phyloP scores from a whole-genome alignment of 2,888 invertebrate genomes.

The Aphrophora alni region DNA sequence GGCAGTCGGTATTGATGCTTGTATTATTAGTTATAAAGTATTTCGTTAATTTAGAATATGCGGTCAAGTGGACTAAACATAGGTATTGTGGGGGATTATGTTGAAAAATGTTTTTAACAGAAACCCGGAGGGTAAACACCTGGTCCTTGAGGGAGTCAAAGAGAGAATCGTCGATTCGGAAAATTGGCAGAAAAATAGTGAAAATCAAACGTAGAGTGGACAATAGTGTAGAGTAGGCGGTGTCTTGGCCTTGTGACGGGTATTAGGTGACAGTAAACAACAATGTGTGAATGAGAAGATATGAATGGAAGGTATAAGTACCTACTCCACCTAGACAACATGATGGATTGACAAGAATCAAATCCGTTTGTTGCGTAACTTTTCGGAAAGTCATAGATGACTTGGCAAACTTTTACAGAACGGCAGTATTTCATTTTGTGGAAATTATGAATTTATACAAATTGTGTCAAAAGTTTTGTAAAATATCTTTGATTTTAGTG shows the following conservation, averaged over 20 bases:
- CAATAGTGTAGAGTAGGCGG: not conserved
- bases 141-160: slow-evolving; percentile 4
- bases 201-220: not conserved
- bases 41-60: not conserved
- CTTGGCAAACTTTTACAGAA: not conserved
- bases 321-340: not conserved
- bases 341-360: not conserved
- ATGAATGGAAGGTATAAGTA: not conserved
- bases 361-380: not conserved
- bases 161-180: not conserved
- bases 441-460: too few species aligned
- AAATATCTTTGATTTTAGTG: too few species aligned
- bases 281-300: not conserved
- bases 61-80: slow-evolving; percentile 2
- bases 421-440: too few species aligned
- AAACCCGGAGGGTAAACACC: not conserved
- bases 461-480: too few species aligned
- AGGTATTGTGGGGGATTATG: not conserved
- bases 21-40: not conserved
- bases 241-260: not conserved
- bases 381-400: not conserved
- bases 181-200: not conserved
- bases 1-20: not conserved
- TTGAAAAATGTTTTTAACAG: not conserved
- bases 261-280: not conserved